These are phyloP conservation scores for Toxostoma redivivum DNA, from an alignment of 2,113 vertebrate genomes.

Conservation along the genomic window DNA sequence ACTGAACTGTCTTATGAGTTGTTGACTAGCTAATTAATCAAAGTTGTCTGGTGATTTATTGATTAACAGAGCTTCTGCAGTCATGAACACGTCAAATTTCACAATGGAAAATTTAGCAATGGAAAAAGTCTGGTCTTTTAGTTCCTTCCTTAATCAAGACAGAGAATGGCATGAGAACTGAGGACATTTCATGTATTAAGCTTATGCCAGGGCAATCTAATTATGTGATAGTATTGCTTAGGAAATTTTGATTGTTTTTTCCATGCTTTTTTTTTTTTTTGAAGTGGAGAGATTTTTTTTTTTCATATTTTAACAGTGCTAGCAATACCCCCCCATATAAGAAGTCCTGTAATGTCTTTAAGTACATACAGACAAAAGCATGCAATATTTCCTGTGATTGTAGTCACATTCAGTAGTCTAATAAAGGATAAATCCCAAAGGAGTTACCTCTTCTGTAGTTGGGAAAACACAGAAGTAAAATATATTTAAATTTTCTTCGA, in stretches of 20 bases:
- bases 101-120: constrained; percentile 66
- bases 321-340: not conserved
- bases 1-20: constrained; percentile 46
- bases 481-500: not conserved
- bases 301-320: not conserved
- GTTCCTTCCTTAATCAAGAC: constrained; percentile 38
- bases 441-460: not conserved
- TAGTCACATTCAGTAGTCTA: not conserved
- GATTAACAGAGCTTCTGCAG: constrained; percentile 44
- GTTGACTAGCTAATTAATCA: constrained; percentile 62
- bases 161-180: constrained; percentile 29
- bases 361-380: not conserved
- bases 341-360: not conserved
- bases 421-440: not conserved
- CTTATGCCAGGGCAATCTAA: not conserved
- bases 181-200: constrained; percentile 7
- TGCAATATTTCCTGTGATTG: not conserved
- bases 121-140: constrained; percentile 56
- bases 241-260: constrained; percentile 15
- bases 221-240: constrained; percentile 17
- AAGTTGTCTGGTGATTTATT: constrained; percentile 52
- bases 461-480: not conserved
- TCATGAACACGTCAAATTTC: constrained; percentile 49
- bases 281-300: not conserved
- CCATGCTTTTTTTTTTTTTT: not conserved